Evolutionary conservation across 2,888 invertebrate genomes (phyloP).

Genomic region (Anorthoa munda): DNA sequence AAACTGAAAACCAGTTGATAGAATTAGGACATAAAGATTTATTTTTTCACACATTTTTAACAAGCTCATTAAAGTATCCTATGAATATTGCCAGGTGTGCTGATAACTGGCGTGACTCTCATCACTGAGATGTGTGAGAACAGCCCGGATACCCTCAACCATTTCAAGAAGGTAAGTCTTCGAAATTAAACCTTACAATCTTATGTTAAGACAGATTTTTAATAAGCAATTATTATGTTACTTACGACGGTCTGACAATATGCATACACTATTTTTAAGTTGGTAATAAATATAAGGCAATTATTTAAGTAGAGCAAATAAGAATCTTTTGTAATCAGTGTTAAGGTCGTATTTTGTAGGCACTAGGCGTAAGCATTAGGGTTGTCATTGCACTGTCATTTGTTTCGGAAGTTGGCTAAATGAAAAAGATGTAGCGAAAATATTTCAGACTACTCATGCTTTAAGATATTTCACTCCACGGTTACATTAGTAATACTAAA

Average conservation of each 20-base stretch:
- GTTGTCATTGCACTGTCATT: background rate
- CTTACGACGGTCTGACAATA: constrained; percentile 4
- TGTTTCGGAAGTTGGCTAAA: no score
- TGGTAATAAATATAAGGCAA: constrained; percentile 9
- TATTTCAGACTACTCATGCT: background rate
- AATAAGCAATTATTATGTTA: background rate
- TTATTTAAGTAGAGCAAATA: constrained; percentile 36
- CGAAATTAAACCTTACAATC: constrained; percentile 7
- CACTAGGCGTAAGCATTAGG: constrained; percentile 3
- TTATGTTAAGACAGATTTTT: constrained; percentile 3
- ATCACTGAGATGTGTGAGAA: constrained; percentile 99
- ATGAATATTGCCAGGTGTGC: constrained; percentile 93
- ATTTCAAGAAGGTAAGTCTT: constrained; percentile 98
- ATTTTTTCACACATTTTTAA: background rate
- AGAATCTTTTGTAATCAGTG: constrained; percentile 5
- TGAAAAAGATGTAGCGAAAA: constrained; percentile 2
- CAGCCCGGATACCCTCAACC: constrained; percentile 98
- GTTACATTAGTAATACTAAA: background rate
- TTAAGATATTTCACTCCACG: background rate
- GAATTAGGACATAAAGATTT: constrained; percentile 1
- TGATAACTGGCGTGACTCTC: constrained; percentile 99
- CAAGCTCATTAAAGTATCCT: constrained; percentile 15
- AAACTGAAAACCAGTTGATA: no score
- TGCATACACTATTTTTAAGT: constrained; percentile 8
- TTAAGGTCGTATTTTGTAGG: constrained; percentile 24